Conservation (phyloP, 2,113 vertebrate genomes). For the Malurus melanocephalus region DNA sequence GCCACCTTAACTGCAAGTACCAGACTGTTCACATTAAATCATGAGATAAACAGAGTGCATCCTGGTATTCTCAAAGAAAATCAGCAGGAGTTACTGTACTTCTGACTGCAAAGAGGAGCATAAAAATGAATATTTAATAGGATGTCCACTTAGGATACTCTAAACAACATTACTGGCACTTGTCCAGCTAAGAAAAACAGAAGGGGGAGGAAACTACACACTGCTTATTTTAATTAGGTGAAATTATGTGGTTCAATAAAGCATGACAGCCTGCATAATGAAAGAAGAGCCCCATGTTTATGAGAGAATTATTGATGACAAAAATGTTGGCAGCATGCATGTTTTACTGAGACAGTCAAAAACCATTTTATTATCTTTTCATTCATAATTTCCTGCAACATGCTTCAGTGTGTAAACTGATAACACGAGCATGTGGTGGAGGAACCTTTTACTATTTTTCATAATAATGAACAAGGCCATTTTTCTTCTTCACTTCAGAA, state of each 20-base stretch:
- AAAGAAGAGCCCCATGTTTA: conserved; percentile 63
- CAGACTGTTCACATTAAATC: background rate
- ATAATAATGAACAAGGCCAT: background rate
- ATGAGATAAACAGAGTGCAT: conserved; percentile 26
- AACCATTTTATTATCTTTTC: conserved; percentile 60
- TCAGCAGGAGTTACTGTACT: background rate
- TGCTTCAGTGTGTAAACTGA: conserved; percentile 43
- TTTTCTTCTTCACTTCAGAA: background rate
- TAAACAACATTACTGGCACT: conserved; percentile 59
- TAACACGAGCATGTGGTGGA: background rate
- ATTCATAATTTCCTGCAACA: conserved; percentile 62
- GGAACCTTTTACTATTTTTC: background rate
- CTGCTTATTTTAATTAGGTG: conserved; percentile 73
- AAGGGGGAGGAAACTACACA: conserved; percentile 34
- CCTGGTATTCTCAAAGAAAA: conserved; percentile 30
- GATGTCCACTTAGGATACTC: conserved; percentile 60
- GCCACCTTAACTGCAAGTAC: background rate
- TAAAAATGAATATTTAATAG: conserved; percentile 62
- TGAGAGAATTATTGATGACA: conserved; percentile 65
- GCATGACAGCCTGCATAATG: conserved; percentile 61
- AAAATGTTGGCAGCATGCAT: conserved; percentile 42
- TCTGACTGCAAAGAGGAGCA: conserved; percentile 18
- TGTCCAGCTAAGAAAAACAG: conserved; percentile 45
- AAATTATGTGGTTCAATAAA: conserved; percentile 76
- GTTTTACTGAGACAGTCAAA: conserved; percentile 27